phyloP scores from a whole-genome alignment of 2,888 invertebrate genomes.

The Sminthurinus aureus region DNA sequence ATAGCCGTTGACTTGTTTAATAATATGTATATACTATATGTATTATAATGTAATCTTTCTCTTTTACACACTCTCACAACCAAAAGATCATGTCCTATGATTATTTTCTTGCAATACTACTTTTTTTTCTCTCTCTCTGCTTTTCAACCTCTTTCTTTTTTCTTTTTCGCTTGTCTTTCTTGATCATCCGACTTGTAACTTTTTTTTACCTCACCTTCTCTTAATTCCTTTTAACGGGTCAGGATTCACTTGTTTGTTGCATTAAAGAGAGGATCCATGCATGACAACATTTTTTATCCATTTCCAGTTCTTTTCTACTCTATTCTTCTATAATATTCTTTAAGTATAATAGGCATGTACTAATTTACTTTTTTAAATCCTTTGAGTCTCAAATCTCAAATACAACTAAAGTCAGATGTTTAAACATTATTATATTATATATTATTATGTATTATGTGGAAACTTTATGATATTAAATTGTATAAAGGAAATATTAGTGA shows the following conservation, averaged over 20 bases:
- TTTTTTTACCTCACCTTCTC: not conserved
- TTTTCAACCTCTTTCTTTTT: too few relatives aligned
- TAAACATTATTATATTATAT: too few relatives aligned
- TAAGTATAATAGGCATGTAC: not conserved
- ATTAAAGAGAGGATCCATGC: not conserved
- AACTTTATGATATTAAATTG: too few relatives aligned
- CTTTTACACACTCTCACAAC: not conserved
- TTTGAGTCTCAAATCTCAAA: not conserved
- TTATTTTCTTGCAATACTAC: slow-evolving; percentile 17
- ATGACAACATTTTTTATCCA: not conserved
- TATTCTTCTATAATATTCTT: not conserved
- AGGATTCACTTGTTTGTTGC: not conserved
- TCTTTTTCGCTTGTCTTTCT: not conserved
- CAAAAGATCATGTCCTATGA: slow-evolving; percentile 19
- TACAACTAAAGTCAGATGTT: not conserved
- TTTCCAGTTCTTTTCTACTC: not conserved
- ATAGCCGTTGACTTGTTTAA: slow-evolving; percentile 17
- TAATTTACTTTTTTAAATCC: not conserved
- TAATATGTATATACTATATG: not conserved
- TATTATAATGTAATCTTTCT: slow-evolving; percentile 2
- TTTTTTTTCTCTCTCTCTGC: too few relatives aligned
- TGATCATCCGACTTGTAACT: not conserved
- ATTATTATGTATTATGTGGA: too few relatives aligned
- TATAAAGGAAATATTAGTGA: too few relatives aligned
- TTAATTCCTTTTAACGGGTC: not conserved